Percentiles rank a stretch among this genome's conserved stretches.
Conservation (phyloP, 2,797 vertebrate species). For the Centroberyx gerrardi region DNA sequence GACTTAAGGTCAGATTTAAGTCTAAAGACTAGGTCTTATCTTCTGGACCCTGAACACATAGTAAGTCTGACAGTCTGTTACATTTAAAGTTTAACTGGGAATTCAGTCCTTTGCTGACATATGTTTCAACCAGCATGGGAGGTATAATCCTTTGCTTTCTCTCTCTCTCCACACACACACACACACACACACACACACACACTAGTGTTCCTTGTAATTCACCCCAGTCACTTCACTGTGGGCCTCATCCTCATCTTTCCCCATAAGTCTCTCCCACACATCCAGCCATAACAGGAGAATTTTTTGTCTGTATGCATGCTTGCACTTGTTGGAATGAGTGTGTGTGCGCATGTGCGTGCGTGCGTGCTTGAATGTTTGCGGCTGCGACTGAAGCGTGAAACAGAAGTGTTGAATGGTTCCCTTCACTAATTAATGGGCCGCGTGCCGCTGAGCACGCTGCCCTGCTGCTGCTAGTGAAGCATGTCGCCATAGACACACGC, state of each 20-base stretch:
- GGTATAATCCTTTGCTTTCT: too few species aligned
- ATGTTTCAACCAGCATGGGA: too few species aligned
- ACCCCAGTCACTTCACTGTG: background rate
- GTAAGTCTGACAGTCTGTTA: too few species aligned
- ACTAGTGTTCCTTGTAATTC: background rate
- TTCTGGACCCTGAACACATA: too few species aligned
- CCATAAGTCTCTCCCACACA: background rate
- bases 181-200: background rate
- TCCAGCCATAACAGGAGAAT: conserved; percentile 14
- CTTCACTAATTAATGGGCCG: conserved; percentile 77
- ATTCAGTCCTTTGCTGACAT: too few species aligned
- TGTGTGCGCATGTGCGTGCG: background rate
- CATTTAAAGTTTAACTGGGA: too few species aligned
- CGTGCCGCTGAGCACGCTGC: conserved; percentile 62
- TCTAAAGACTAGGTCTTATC: too few species aligned
- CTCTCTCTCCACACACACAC: background rate
- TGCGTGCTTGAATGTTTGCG: conserved; percentile 12
- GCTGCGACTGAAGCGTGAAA: conserved; percentile 52
- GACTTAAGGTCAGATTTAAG: too few species aligned
- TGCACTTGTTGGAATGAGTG: conserved; percentile 31
- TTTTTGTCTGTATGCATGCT: conserved; percentile 15
- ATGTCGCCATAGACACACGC: conserved; percentile 62
- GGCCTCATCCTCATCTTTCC: background rate
- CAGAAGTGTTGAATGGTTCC: conserved; percentile 38
- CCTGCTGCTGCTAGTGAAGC: conserved; percentile 54